phyloP scores from a whole-genome alignment of 2,113 vertebrate species.

The Rhinolophus sinicus region DNA sequence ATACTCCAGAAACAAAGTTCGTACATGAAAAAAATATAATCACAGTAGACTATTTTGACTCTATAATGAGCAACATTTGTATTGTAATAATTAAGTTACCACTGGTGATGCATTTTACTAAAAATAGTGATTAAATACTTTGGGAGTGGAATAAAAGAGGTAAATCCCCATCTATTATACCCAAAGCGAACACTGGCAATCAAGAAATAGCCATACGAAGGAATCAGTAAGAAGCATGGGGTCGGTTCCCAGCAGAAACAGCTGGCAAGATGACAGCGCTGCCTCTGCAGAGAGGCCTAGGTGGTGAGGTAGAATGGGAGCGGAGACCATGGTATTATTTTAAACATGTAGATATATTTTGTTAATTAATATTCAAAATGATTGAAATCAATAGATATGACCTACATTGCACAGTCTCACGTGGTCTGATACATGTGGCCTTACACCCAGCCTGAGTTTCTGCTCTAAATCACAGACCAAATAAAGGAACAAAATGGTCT shows the following conservation, averaged over 20 bases:
- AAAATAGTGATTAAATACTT: background rate
- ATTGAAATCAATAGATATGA: background rate
- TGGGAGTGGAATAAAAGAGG: background rate
- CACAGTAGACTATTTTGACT: background rate
- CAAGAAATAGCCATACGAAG: background rate
- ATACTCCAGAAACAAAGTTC: background rate
- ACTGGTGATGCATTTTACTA: background rate
- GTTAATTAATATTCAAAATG: background rate
- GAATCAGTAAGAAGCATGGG: background rate
- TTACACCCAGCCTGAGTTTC: background rate
- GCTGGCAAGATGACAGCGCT: fast-evolving
- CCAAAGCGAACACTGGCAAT: background rate
- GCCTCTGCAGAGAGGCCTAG: background rate
- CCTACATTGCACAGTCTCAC: too few relatives aligned
- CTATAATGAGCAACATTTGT: background rate
- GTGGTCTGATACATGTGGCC: fast-evolving
- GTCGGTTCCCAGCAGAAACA: too few relatives aligned
- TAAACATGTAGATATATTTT: background rate
- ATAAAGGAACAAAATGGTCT: too few relatives aligned
- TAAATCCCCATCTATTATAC: background rate
- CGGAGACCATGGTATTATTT: background rate
- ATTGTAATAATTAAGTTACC: background rate
- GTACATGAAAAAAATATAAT: background rate
- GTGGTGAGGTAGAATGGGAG: background rate
- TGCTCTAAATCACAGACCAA: background rate